phyloP scores from a whole-genome alignment of 1,140 invertebrate genomes.

The Bradynema listronoti region DNA sequence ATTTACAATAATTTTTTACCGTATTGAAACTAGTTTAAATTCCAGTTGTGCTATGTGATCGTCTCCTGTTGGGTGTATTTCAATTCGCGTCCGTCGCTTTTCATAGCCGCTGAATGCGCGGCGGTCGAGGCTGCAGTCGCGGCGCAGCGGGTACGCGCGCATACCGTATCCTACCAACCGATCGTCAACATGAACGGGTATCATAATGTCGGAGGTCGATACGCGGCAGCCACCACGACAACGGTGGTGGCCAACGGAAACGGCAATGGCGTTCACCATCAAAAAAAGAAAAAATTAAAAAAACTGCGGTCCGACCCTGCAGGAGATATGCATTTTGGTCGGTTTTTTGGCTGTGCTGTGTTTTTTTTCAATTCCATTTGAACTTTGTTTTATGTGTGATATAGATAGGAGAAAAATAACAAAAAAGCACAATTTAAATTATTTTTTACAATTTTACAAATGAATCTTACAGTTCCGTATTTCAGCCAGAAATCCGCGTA shows the following conservation, averaged over 20 bases:
- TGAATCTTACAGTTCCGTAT: no score
- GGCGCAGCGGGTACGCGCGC: constrained; percentile 1
- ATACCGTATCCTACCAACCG: constrained; percentile 43
- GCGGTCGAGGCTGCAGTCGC: neutral
- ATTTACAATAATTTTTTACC: neutral
- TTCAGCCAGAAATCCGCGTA: no score
- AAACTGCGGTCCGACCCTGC: no score
- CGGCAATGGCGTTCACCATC: constrained; percentile 3
- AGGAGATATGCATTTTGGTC: no score
- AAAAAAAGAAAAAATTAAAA: constrained; percentile 10
- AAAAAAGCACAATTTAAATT: no score
- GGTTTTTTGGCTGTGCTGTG: no score
- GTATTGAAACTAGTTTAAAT: neutral
- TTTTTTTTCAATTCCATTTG: no score
- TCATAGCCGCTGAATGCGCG: constrained; percentile 15
- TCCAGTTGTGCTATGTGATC: constrained; percentile 54
- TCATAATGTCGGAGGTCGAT: no score
- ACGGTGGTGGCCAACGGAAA: constrained; percentile 28
- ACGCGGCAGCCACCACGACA: constrained; percentile 42
- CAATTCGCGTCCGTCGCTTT: constrained; percentile 48
- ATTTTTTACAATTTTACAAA: no score
- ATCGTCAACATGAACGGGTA: no score
- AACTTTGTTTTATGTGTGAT: no score
- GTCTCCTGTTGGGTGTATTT: constrained; percentile 53
- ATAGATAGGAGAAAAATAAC: no score